phyloP scores from a whole-genome alignment of 2,113 vertebrate species.

The Indicator maculatus region DNA sequence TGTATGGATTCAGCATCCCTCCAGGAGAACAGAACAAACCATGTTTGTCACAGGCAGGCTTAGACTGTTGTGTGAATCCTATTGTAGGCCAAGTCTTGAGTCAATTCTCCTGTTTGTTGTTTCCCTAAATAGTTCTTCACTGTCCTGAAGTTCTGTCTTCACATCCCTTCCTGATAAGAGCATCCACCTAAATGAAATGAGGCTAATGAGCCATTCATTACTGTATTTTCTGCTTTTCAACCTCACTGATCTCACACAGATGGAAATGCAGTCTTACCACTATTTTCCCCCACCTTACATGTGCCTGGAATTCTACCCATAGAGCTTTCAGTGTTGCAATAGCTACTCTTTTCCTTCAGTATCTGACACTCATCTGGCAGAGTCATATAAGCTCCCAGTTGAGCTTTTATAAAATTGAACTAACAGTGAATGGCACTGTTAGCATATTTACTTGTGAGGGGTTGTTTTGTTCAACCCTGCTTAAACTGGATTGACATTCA shows the following conservation, averaged over 20 bases:
- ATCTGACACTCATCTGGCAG: not conserved
- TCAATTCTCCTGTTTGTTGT: rapidly evolving
- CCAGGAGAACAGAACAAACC: not conserved
- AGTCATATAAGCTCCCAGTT: not conserved
- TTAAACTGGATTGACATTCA: not conserved
- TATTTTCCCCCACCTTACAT: not conserved
- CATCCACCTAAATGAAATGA: not conserved
- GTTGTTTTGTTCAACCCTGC: not conserved
- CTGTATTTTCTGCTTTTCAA: not conserved
- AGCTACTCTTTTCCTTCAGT: not conserved
- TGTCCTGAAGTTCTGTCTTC: not conserved
- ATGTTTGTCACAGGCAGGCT: not conserved
- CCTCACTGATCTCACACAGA: not conserved
- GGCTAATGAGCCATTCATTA: rapidly evolving
- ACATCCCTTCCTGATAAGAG: not conserved
- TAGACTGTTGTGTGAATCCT: too few species aligned
- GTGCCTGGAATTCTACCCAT: not conserved
- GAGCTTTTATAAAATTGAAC: not conserved
- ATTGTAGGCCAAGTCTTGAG: not conserved
- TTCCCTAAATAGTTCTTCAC: not conserved
- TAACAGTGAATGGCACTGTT: not conserved
- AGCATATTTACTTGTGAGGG: not conserved
- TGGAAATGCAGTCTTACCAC: not conserved
- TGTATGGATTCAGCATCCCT: not conserved
- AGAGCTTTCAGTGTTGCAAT: not conserved